phyloP scores from a whole-genome alignment of 2,888 invertebrate genomes.

The Drosophila picticornis region DNA sequence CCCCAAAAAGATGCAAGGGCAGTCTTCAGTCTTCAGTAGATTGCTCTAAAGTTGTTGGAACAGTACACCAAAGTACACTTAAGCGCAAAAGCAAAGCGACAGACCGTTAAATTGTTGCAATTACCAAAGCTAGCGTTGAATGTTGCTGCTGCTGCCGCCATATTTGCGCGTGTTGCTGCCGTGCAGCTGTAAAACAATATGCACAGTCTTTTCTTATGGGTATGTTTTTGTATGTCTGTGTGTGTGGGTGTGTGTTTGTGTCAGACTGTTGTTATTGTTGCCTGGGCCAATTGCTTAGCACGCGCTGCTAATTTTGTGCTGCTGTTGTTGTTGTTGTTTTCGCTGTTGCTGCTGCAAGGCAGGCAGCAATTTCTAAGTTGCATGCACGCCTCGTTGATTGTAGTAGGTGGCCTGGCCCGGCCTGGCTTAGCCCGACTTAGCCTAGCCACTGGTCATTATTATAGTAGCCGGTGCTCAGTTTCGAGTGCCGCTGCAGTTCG shows the following conservation, averaged over 20 bases:
- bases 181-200: slow-evolving; percentile 78
- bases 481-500: slow-evolving; percentile 44
- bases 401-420: slow-evolving; percentile 67
- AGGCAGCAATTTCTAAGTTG: slow-evolving; percentile 79
- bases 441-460: slow-evolving; percentile 52
- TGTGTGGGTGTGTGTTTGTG: slow-evolving; percentile 55
- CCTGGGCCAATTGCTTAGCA: slow-evolving; percentile 77
- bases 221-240: slow-evolving; percentile 35
- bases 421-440: slow-evolving; percentile 17
- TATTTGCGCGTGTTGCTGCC: slow-evolving; percentile 63
- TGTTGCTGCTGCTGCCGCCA: slow-evolving; percentile 64
- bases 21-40: slow-evolving; percentile 13
- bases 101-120: slow-evolving; percentile 85
- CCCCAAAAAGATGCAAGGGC: slow-evolving; percentile 57
- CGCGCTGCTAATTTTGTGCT: slow-evolving; percentile 78
- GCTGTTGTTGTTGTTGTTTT: slow-evolving; percentile 39
- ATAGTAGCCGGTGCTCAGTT: slow-evolving; percentile 18
- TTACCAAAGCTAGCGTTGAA: slow-evolving; percentile 78
- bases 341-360: slow-evolving; percentile 60
- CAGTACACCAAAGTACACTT: slow-evolving; percentile 82
- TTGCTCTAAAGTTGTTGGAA: slow-evolving; percentile 38
- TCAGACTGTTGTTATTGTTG: slow-evolving; percentile 49
- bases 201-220: slow-evolving; percentile 38
- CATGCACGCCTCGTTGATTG: slow-evolving; percentile 83
- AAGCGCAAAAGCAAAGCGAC: slow-evolving; percentile 82